A percentile compares a stretch with the other conserved stretches of the same genome.
These are phyloP conservation scores for Polylopha cassiicola DNA, from an alignment of 2,888 invertebrate genomes.

Conservation along the genomic window DNA sequence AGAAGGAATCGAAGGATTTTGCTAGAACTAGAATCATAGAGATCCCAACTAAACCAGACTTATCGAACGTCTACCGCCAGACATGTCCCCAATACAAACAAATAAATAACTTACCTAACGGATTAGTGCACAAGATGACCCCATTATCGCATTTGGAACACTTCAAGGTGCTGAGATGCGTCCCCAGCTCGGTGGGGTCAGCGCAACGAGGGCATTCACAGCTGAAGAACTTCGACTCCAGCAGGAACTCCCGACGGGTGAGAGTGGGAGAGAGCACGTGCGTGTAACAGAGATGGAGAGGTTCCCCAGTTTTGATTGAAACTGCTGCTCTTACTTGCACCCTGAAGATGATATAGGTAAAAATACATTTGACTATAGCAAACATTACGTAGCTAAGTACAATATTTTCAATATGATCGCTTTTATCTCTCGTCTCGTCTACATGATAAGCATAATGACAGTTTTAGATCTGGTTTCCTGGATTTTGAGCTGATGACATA, in stretches of 20 bases:
- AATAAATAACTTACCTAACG: constrained; percentile 75
- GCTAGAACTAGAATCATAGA: too few relatives aligned
- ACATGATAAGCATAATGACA: too few relatives aligned
- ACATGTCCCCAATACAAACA: neutral
- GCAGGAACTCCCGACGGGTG: constrained; percentile 81
- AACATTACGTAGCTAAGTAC: too few relatives aligned
- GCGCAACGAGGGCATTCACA: constrained; percentile 86
- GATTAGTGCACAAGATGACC: constrained; percentile 79
- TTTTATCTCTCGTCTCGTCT: too few relatives aligned
- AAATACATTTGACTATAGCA: too few relatives aligned
- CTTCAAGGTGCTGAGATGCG: constrained; percentile 86
- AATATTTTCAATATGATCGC: too few relatives aligned
- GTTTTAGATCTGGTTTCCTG: too few relatives aligned
- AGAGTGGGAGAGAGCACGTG: constrained; percentile 85
- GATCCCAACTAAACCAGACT: neutral
- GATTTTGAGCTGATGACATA: too few relatives aligned
- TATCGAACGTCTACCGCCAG: neutral
- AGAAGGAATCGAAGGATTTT: too few relatives aligned
- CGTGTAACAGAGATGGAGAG: constrained; percentile 86
- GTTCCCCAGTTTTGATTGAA: constrained; percentile 79
- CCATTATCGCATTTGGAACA: constrained; percentile 87
- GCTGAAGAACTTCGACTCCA: constrained; percentile 86
- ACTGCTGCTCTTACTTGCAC: constrained; percentile 83
- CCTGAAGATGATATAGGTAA: constrained; percentile 48
- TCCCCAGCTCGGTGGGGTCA: constrained; percentile 88